phyloP scores from a whole-genome alignment of 2,797 vertebrate genomes.

The Hydrolagus colliei region DNA sequence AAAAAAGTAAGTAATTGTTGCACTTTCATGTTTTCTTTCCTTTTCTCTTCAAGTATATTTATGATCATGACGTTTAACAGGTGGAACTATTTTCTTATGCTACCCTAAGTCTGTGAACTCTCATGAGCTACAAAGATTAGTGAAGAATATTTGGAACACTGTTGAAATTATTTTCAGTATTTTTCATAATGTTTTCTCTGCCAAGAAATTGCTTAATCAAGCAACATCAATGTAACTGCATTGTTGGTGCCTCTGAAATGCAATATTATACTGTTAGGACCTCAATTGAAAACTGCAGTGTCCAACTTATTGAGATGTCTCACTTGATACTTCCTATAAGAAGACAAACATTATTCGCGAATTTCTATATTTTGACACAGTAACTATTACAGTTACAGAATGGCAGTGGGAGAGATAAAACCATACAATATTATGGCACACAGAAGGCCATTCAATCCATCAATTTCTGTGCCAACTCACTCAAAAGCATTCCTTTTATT shows the following conservation, averaged over 20 bases:
- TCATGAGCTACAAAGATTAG: neutral
- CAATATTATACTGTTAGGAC: neutral
- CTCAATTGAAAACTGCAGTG: neutral
- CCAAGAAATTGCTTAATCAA: too few species aligned
- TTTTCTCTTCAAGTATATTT: neutral
- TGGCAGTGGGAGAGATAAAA: too few species aligned
- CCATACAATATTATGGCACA: too few species aligned
- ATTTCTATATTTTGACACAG: too few species aligned
- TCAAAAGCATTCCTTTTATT: too few species aligned
- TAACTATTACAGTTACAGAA: too few species aligned
- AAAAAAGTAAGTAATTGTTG: conserved; percentile 70
- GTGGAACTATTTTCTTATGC: neutral
- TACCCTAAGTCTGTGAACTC: neutral
- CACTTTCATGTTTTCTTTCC: neutral
- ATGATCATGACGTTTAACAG: neutral
- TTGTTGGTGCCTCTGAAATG: neutral
- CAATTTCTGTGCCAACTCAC: too few species aligned
- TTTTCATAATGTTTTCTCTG: neutral
- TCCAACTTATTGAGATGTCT: neutral
- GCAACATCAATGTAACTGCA: neutral
- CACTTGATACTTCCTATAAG: neutral
- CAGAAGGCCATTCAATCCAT: too few species aligned
- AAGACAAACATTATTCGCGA: too few species aligned
- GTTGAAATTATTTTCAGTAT: neutral
- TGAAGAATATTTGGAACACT: neutral